These are phyloP conservation scores for Bubo bubo DNA, from an alignment of 2,113 vertebrate genomes.

Conservation along the genomic window DNA sequence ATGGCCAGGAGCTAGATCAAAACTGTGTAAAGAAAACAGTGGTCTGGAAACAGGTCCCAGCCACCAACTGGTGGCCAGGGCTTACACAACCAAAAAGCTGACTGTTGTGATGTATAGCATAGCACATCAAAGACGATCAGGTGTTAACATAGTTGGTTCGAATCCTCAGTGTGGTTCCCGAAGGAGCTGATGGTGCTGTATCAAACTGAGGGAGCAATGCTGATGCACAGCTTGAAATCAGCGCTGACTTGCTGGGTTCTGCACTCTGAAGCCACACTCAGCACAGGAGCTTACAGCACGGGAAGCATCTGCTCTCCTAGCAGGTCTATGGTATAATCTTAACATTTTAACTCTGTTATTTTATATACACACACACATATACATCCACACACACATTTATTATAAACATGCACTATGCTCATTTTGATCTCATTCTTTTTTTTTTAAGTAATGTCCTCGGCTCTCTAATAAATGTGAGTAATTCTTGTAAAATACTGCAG, in stretches of 20 bases:
- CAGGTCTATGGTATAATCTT: not conserved
- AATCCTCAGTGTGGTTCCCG: not conserved
- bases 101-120: too few relatives aligned
- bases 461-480: not conserved
- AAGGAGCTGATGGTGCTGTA: not conserved
- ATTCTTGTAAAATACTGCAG: not conserved
- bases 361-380: not conserved
- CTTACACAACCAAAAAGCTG: not conserved
- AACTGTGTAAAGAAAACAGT: not conserved
- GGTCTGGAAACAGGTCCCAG: not conserved
- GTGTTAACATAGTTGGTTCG: not conserved
- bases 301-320: not conserved
- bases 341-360: not conserved
- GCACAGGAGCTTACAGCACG: not conserved
- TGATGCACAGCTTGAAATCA: not conserved
- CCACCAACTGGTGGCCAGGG: not conserved
- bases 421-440: not conserved
- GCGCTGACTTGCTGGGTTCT: accelerated
- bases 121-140: accelerated
- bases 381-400: not conserved
- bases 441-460: not conserved
- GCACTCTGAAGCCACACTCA: not conserved
- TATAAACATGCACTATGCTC: not conserved
- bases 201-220: not conserved
- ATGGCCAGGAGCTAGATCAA: not conserved